Percentiles rank a stretch among this genome's conserved stretches.
Evolutionary conservation across 2,888 invertebrate species (phyloP).

Genomic region (Coenonympha arcania): DNA sequence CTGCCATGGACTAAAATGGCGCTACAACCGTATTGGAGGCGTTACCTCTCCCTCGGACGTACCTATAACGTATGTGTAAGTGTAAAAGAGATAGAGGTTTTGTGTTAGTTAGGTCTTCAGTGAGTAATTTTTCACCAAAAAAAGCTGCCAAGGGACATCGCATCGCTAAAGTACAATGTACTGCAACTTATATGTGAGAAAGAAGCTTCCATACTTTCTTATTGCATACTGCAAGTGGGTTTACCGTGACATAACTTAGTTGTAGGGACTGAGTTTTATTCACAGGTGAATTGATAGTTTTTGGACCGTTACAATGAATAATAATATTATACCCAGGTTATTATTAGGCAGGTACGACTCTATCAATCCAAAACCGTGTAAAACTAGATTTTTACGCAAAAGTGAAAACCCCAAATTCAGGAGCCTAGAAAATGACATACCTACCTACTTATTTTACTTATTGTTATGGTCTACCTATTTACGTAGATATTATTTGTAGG

Average conservation of each 20-base stretch:
- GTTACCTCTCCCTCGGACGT: conserved; percentile 32
- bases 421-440: no score
- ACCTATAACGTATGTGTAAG: not conserved
- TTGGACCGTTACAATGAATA: no score
- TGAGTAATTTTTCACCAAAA: conserved; percentile 25
- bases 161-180: conserved; percentile 22
- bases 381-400: no score
- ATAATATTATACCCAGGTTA: no score
- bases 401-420: no score
- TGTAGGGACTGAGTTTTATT: conserved; percentile 3
- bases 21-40: conserved; percentile 30
- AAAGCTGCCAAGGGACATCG: conserved; percentile 24
- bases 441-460: no score
- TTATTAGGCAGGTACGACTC: no score
- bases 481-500: no score
- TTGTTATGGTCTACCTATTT: no score
- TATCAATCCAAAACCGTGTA: no score
- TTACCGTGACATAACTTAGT: conserved; percentile 21
- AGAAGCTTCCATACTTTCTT: conserved; percentile 15
- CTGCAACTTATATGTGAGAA: conserved; percentile 19
- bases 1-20: conserved; percentile 43
- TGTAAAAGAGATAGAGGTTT: conserved; percentile 24
- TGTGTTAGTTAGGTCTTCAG: conserved; percentile 18
- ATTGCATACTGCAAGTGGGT: conserved; percentile 17
- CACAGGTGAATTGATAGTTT: not conserved